These are phyloP conservation scores for Pluvianellus socialis DNA, from an alignment of 2,113 vertebrate species.

Conservation along the genomic window DNA sequence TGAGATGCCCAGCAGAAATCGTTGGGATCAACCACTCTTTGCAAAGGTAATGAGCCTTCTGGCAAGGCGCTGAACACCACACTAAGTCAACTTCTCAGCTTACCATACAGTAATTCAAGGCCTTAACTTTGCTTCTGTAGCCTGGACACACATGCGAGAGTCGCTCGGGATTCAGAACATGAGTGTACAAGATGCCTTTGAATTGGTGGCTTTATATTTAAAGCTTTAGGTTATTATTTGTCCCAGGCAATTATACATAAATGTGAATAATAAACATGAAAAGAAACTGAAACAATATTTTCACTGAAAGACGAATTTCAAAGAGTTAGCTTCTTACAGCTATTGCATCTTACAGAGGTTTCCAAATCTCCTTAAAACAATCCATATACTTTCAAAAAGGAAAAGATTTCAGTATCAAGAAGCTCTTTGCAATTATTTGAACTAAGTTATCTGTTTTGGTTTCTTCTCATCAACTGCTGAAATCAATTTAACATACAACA, in stretches of 20 bases:
- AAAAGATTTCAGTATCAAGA: not conserved
- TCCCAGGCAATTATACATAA: not conserved
- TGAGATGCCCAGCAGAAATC: not conserved
- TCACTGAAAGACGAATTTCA: not conserved
- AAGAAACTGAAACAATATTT: not conserved
- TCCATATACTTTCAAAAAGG: not conserved
- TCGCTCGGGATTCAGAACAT: not conserved
- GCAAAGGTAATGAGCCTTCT: not conserved
- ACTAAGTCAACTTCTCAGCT: not conserved
- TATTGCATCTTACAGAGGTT: not conserved
- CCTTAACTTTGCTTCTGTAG: not conserved
- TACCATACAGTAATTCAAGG: not conserved
- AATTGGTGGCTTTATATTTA: not conserved
- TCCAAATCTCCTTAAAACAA: not conserved
- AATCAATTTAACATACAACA: not conserved
- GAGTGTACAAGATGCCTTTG: not conserved
- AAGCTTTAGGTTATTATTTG: not conserved
- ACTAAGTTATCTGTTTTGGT: not conserved
- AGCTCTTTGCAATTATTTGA: not conserved
- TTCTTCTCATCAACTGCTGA: conserved; percentile 2
- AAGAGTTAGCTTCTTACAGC: not conserved
- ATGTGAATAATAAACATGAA: not conserved
- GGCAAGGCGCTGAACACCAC: not conserved
- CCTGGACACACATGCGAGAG: not conserved
- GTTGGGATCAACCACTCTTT: not conserved